Conservation (phyloP, 1,140 invertebrate genomes). For the Bilobella aurantiaca region DNA sequence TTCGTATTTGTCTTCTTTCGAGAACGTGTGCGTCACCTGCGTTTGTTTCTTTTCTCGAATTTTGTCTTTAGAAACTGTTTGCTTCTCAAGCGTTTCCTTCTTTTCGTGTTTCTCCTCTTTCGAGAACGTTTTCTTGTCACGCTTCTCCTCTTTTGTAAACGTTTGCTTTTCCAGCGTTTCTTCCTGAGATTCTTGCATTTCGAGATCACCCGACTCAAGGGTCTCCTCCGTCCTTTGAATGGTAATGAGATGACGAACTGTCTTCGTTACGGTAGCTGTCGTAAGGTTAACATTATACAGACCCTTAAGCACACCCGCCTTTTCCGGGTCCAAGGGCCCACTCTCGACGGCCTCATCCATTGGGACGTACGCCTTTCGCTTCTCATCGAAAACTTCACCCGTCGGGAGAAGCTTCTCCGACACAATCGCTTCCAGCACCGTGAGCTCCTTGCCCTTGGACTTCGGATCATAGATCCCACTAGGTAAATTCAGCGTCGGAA, state of each 20-base stretch:
- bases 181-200: conserved; percentile 45
- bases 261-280: conserved; percentile 69
- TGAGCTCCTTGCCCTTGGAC: conserved; percentile 50
- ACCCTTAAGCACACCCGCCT: conserved; percentile 69
- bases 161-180: too few species aligned
- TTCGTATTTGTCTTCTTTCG: conserved; percentile 67
- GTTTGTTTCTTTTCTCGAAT: neutral
- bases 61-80: neutral
- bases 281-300: conserved; percentile 73
- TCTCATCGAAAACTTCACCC: conserved; percentile 70
- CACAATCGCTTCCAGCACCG: conserved; percentile 72
- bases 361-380: conserved; percentile 62
- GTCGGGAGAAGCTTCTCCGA: conserved; percentile 71
- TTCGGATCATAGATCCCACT: conserved; percentile 25
- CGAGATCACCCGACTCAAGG: conserved; percentile 29
- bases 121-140: conserved; percentile 44
- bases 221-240: conserved; percentile 53
- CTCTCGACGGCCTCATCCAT: conserved; percentile 74
- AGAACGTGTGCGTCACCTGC: conserved; percentile 49
- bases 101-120: conserved; percentile 68
- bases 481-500: conserved; percentile 11
- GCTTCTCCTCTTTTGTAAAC: neutral
- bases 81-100: too few species aligned
- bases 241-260: conserved; percentile 59
- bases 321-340: conserved; percentile 71